Percentiles rank a stretch among this genome's conserved stretches.
Conservation (phyloP, 2,113 vertebrate species). For the Macrotis lagotis region DNA sequence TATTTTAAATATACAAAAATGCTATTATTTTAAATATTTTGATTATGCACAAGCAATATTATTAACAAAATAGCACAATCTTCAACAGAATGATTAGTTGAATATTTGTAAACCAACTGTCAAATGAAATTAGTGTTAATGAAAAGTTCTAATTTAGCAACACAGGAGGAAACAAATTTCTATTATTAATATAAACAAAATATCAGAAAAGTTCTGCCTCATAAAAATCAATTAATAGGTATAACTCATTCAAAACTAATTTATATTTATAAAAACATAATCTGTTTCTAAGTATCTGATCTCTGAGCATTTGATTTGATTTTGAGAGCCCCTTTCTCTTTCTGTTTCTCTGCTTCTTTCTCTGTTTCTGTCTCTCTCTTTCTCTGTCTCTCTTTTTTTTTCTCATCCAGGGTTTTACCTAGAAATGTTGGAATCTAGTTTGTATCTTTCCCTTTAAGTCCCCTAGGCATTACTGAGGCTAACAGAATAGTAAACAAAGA, state of each 20-base stretch:
- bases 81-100: not conserved
- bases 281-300: not conserved
- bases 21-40: not conserved
- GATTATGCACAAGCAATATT: not conserved
- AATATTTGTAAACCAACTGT: not conserved
- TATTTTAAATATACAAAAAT: too few relatives aligned
- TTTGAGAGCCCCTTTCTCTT: not conserved
- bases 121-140: not conserved
- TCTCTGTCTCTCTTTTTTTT: not conserved
- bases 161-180: not conserved
- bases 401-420: not conserved
- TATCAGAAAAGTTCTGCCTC: not conserved
- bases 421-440: not conserved
- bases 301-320: not conserved
- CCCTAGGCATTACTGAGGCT: not conserved
- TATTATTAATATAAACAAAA: not conserved
- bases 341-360: not conserved
- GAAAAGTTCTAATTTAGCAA: not conserved
- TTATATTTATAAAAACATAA: not conserved
- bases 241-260: not conserved
- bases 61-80: not conserved
- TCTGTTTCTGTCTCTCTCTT: not conserved
- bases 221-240: not conserved
- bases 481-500: not conserved
- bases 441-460: not conserved